phyloP scores from a whole-genome alignment of 2,113 vertebrate genomes.

The Uria lomvia region DNA sequence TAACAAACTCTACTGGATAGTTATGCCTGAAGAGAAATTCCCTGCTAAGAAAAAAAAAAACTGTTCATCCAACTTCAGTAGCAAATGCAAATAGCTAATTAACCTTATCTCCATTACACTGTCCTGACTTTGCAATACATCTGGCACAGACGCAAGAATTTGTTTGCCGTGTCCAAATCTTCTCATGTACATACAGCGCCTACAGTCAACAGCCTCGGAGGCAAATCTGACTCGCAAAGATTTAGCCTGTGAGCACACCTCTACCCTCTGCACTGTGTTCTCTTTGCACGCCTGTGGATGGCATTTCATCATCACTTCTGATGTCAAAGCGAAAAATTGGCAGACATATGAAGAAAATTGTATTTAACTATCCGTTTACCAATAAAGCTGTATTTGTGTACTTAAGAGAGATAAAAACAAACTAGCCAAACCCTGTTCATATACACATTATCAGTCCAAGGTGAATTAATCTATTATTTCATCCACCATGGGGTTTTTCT shows the following conservation, averaged over 20 bases:
- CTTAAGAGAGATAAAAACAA: not conserved
- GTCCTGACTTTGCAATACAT: conserved; percentile 1
- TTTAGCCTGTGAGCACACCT: accelerated
- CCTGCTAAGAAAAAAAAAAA: not conserved
- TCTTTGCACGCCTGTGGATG: not conserved
- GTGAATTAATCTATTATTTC: not conserved
- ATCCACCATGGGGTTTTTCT: not conserved
- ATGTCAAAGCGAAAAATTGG: not conserved
- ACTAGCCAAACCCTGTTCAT: not conserved
- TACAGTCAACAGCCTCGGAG: not conserved
- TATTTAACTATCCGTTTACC: not conserved
- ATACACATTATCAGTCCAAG: not conserved
- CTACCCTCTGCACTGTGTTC: not conserved
- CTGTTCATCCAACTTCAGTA: conserved; percentile 18
- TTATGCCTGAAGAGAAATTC: conserved; percentile 50
- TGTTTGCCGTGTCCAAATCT: not conserved
- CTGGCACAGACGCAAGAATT: conserved; percentile 15
- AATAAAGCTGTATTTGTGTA: not conserved
- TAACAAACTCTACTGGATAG: not conserved
- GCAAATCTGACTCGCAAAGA: not conserved
- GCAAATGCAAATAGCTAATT: conserved; percentile 59
- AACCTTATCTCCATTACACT: conserved; percentile 55
- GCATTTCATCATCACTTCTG: not conserved
- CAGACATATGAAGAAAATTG: not conserved
- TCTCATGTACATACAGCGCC: not conserved